phyloP scores from a whole-genome alignment of 2,113 vertebrate genomes.

The Actinemys pallida region DNA sequence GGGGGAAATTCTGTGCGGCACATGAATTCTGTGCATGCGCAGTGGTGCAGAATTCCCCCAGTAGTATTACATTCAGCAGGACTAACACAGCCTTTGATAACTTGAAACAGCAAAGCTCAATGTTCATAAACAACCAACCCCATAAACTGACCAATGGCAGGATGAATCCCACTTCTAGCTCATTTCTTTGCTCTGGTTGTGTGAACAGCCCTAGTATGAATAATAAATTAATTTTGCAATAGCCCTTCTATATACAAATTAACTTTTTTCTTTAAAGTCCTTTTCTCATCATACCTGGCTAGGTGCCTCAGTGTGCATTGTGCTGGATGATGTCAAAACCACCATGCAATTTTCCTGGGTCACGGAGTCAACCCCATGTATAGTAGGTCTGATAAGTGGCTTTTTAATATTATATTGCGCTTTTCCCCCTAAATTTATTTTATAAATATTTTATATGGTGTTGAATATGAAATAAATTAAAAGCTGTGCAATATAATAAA shows the following conservation, averaged over 20 bases:
- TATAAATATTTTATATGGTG: neutral
- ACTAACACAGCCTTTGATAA: neutral
- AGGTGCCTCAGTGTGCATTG: too few relatives aligned
- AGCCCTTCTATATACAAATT: neutral
- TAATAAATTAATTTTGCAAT: neutral
- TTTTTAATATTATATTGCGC: constrained; percentile 53
- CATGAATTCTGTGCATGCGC: too few relatives aligned
- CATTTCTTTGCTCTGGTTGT: neutral
- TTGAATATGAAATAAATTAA: neutral
- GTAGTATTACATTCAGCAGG: neutral
- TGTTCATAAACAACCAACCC: neutral
- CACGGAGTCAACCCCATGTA: neutral
- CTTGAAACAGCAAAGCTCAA: neutral
- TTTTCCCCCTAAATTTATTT: neutral
- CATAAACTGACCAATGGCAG: neutral
- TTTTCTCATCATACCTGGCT: neutral
- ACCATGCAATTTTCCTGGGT: fast-evolving
- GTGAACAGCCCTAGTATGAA: neutral
- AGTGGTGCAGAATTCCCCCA: too few relatives aligned
- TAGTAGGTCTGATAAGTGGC: constrained; percentile 12
- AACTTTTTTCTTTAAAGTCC: neutral
- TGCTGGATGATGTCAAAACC: neutral
- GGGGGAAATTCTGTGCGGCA: too few relatives aligned
- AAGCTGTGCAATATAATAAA: constrained; percentile 61
- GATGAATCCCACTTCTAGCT: neutral